phyloP scores from a whole-genome alignment of 2,797 vertebrate genomes.

The Linurgus olivaceus region DNA sequence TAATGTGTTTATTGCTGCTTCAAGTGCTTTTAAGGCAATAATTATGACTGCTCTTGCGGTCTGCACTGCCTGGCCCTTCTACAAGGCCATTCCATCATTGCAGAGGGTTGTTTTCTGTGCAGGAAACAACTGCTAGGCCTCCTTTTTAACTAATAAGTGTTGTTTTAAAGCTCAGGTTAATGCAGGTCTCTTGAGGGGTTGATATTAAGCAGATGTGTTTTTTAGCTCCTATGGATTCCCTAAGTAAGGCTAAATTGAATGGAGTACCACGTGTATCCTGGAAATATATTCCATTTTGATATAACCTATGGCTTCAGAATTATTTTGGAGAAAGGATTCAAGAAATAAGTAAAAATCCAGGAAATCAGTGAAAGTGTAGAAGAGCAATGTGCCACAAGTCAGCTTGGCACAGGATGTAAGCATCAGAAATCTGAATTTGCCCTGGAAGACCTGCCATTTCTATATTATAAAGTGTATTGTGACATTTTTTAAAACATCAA shows the following conservation, averaged over 20 bases:
- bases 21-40: conserved; percentile 42
- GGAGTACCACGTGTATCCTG: not conserved
- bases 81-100: not conserved
- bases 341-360: not conserved
- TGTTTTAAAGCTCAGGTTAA: conserved; percentile 29
- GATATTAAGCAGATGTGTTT: not conserved
- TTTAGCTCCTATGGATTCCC: not conserved
- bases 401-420: not conserved
- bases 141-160: not conserved
- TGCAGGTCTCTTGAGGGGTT: not conserved
- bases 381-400: not conserved
- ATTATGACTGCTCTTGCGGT: not conserved
- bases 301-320: not conserved
- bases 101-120: not conserved
- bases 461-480: not conserved
- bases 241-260: not conserved
- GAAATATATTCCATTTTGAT: not conserved
- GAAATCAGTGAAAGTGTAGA: not conserved
- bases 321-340: not conserved
- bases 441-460: not conserved
- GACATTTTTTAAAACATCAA: not conserved
- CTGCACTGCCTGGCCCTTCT: not conserved
- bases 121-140: not conserved
- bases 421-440: not conserved
- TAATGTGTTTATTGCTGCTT: conserved; percentile 35